Evolutionary conservation across 2,113 vertebrate species (phyloP).

Genomic region (Eretmochelys imbricata): DNA sequence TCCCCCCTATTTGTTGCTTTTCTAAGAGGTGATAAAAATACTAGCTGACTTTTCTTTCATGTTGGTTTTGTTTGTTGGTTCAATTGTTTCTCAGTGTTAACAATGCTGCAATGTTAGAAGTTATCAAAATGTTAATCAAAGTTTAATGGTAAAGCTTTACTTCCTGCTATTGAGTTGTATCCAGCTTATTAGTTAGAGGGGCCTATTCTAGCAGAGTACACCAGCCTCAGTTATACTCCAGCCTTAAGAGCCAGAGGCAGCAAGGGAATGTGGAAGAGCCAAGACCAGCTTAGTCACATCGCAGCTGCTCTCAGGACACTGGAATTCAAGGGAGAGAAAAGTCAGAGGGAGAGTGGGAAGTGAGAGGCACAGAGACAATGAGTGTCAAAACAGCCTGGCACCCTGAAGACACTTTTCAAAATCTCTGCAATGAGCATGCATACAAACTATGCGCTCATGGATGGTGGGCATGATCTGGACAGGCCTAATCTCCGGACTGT

Average conservation of each 20-base stretch:
- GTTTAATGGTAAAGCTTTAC: neutral
- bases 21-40: neutral
- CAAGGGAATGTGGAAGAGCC: neutral
- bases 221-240: neutral
- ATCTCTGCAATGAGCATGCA: neutral
- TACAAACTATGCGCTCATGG: neutral
- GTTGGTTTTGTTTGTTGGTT: neutral
- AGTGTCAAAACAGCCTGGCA: neutral
- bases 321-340: constrained; percentile 1
- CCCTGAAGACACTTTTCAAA: neutral
- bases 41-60: neutral
- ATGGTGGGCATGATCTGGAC: neutral
- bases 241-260: neutral
- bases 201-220: neutral
- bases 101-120: neutral
- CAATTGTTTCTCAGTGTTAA: neutral
- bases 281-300: neutral
- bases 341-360: neutral
- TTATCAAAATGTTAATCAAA: neutral
- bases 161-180: neutral
- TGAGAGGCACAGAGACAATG: neutral
- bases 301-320: neutral
- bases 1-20: constrained; percentile 20
- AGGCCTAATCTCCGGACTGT: neutral
- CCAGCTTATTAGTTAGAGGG: fast-evolving